Evolutionary conservation across 2,888 invertebrate species (phyloP).

Genomic region (Arrhopalites spinosus): DNA sequence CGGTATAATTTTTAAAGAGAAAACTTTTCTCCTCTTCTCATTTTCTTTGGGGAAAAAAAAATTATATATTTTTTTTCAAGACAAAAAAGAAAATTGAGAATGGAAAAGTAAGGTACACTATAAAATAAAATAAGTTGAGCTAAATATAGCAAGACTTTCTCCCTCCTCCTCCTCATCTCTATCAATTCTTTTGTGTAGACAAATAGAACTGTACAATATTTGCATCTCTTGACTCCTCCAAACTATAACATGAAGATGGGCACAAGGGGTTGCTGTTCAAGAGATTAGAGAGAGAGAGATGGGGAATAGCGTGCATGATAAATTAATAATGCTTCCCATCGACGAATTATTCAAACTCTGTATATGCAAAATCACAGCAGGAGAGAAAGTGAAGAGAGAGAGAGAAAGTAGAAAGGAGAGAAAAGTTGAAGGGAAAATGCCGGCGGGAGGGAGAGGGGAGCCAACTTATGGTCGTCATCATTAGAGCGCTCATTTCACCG

Average conservation of each 20-base stretch:
- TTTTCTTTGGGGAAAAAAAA: no score
- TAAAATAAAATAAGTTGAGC: neutral
- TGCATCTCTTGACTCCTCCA: neutral
- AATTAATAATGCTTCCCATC: slow-evolving; percentile 21
- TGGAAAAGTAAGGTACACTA: neutral
- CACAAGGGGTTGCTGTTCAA: neutral
- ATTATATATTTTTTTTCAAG: no score
- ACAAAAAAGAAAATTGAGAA: neutral
- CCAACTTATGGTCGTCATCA: slow-evolving; percentile 26
- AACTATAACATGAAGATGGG: no score
- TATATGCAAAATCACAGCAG: slow-evolving; percentile 18
- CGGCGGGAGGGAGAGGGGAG: slow-evolving; percentile 4
- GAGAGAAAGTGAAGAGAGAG: slow-evolving; percentile 1
- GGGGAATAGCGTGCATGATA: neutral
- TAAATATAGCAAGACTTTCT: neutral
- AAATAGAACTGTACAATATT: neutral
- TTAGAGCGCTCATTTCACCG: slow-evolving; percentile 22
- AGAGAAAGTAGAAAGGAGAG: no score
- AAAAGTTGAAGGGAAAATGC: neutral
- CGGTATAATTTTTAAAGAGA: slow-evolving; percentile 1
- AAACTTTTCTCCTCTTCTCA: neutral
- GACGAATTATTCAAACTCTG: slow-evolving; percentile 8
- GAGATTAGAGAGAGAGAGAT: neutral
- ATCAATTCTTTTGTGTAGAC: neutral
- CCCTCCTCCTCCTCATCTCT: neutral